Conservation (phyloP, 2,797 vertebrate species). For the Muscicapa striata region DNA sequence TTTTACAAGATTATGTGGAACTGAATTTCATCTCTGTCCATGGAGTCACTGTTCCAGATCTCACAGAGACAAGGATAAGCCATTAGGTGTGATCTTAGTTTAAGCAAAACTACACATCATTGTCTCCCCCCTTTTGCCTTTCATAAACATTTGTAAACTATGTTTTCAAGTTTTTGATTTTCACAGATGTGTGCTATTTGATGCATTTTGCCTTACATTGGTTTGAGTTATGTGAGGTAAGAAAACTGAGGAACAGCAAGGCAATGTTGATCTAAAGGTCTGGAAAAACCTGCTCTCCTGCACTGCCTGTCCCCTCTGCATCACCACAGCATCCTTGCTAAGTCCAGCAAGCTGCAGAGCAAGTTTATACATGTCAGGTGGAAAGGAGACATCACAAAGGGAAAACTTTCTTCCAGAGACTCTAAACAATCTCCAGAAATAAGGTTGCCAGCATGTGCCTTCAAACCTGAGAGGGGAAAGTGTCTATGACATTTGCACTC, state of each 20-base stretch:
- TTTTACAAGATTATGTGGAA: not conserved
- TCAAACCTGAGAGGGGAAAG: not conserved
- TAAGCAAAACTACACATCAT: not conserved
- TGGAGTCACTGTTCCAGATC: not conserved
- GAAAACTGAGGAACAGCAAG: not conserved
- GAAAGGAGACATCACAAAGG: not conserved
- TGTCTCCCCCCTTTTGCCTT: not conserved
- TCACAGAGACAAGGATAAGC: not conserved
- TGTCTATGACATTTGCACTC: not conserved
- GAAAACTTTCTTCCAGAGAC: not conserved
- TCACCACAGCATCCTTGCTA: not conserved
- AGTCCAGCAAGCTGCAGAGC: not conserved
- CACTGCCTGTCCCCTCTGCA: not conserved
- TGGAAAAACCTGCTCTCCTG: not conserved
- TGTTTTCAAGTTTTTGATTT: not conserved
- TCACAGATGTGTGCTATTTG: not conserved
- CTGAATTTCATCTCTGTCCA: not conserved
- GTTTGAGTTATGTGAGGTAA: not conserved
- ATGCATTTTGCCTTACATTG: not conserved
- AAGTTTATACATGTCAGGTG: rapidly evolving
- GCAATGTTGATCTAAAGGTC: not conserved
- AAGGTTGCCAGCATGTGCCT: rapidly evolving
- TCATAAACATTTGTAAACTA: not conserved
- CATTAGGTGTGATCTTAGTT: not conserved
- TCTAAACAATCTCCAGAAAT: not conserved